Conservation (phyloP, 2,888 invertebrate species). For the Sicus ferrugineus region DNA sequence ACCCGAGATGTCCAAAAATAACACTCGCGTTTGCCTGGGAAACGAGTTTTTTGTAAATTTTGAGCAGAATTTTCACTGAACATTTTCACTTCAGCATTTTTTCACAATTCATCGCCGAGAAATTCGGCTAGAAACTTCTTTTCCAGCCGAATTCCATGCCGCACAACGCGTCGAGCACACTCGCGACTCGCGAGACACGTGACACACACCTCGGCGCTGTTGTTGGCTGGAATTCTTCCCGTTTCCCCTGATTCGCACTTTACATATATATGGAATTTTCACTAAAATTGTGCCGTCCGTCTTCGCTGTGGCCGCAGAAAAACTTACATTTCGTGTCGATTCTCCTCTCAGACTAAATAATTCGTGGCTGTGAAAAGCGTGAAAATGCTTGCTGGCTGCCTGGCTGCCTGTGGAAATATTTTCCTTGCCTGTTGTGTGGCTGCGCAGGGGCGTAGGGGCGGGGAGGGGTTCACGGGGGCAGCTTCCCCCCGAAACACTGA, state of each 20-base stretch:
- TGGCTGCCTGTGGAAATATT: slow-evolving; percentile 19
- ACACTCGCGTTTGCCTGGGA: slow-evolving; percentile 60
- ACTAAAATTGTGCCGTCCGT: not conserved
- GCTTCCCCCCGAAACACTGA: no score
- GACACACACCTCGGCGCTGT: slow-evolving; percentile 43
- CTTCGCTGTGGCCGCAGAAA: slow-evolving; percentile 40
- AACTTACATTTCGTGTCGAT: slow-evolving; percentile 64
- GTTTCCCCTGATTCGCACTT: slow-evolving; percentile 50
- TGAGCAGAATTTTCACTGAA: slow-evolving; percentile 44
- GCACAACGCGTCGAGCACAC: not conserved
- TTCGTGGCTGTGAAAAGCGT: slow-evolving; percentile 38
- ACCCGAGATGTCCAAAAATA: slow-evolving; percentile 57
- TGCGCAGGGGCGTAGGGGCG: no score
- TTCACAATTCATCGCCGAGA: slow-evolving; percentile 29
- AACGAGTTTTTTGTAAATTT: slow-evolving; percentile 49
- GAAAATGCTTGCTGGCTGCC: slow-evolving; percentile 34
- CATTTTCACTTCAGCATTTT: slow-evolving; percentile 42
- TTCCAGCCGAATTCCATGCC: slow-evolving; percentile 41
- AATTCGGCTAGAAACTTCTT: slow-evolving; percentile 21
- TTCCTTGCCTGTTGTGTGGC: slow-evolving; percentile 14
- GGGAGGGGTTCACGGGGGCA: no score
- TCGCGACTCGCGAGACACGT: slow-evolving; percentile 39
- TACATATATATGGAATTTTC: slow-evolving; percentile 46
- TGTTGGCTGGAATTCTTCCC: slow-evolving; percentile 53
- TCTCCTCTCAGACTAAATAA: slow-evolving; percentile 60